Percentiles rank a stretch among this genome's conserved stretches.
phyloP scores from a whole-genome alignment of 2,113 vertebrate species.

The Eurypyga helias region DNA sequence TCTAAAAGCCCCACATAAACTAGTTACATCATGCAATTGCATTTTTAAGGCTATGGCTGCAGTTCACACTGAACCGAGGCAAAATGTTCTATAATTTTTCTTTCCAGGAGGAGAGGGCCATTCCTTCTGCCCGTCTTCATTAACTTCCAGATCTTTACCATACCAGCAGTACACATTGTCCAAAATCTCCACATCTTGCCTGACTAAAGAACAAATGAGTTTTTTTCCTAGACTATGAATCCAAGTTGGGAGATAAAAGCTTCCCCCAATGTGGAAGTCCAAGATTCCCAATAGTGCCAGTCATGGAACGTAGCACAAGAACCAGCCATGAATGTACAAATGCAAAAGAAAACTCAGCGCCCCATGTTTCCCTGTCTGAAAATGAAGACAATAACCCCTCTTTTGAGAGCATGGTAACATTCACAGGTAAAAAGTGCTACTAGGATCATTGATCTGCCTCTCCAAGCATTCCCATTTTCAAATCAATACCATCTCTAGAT shows the following conservation, averaged over 20 bases:
- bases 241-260: neutral
- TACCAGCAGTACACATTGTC: neutral
- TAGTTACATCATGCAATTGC: fast-evolving
- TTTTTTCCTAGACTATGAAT: neutral
- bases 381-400: neutral
- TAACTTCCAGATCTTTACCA: neutral
- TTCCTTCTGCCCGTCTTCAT: neutral
- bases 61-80: neutral
- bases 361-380: neutral
- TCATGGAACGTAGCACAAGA: neutral
- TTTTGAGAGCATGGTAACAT: neutral
- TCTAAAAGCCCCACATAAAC: neutral
- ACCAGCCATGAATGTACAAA: neutral
- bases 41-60: neutral
- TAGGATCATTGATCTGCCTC: neutral
- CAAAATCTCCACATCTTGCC: neutral
- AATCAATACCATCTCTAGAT: neutral
- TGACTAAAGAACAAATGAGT: neutral
- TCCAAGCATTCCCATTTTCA: neutral
- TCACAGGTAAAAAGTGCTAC: neutral
- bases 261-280: neutral
- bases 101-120: neutral
- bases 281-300: neutral
- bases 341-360: neutral
- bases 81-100: neutral